Base-by-base conservation (phyloP, 23 tunicate species). In the Styela clava region DNA sequence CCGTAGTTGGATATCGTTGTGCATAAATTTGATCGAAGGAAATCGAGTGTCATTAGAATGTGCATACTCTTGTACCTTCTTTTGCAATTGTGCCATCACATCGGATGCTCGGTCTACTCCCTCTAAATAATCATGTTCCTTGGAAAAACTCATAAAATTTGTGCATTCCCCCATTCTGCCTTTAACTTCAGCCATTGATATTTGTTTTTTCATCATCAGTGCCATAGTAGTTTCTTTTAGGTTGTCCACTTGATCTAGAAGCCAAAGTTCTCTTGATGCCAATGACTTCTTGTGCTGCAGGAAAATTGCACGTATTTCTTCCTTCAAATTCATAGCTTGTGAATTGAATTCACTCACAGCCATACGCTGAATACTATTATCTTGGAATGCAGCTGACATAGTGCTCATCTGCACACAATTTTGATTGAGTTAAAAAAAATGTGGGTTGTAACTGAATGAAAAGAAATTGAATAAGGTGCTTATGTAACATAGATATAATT, bases 191-290 rank as follows among this genome's bases (percentile, higher is more conserved):
- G 81, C 31, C 65, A 76, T 16, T 7, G 64, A 24, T 26, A 44
- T 12, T 36, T 76, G 69, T 71, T 71, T 35, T 16, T 27, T 16
- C 21, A 52, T 27, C 21, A 76, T 27, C 31, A 44, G 16, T n/a
- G 69, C 21, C 65, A 44, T 44, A 16, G 29, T 44, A 7, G 29
- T 64, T 0, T 76, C 64, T n/a, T 76, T 76, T 5, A 76, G 18
- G 81, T 64, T 76, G 52, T 76, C 81, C 5, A 52, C 81, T 52
- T 76, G 81, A 76, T 76, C 65, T 21, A 76, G 29, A 7, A 76
- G 65, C 52, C 65, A 35, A 12, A 12, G n/a, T 56, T 76, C 81
- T 76, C 81, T 25, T 33, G 81, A 76, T 21, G 21, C 52, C 31
- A 76, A 20, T 12, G 24, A 22, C n/a, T 76, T 36, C 27, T 23